Evolutionary conservation across 2,888 invertebrate genomes (phyloP).

Genomic region (Melikaiella ostensackeni): DNA sequence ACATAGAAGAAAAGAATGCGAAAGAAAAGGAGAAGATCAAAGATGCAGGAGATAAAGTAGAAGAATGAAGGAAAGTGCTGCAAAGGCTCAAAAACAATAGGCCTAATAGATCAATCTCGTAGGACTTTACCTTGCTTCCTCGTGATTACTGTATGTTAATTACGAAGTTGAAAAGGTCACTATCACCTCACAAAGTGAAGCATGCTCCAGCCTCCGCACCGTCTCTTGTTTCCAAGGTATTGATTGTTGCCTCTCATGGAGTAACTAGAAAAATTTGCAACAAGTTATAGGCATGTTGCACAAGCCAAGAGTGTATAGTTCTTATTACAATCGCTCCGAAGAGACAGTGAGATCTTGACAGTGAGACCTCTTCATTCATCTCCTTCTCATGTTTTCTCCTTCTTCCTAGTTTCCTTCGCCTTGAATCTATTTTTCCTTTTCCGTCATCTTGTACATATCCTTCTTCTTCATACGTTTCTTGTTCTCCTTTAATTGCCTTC

Average conservation of each 20-base stretch:
- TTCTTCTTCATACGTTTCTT: rapidly evolving
- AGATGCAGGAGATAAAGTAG: no score
- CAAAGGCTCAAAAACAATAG: no score
- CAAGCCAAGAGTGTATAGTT: conserved; percentile 2
- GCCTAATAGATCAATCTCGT: no score
- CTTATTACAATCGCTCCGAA: not conserved
- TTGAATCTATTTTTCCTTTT: no score
- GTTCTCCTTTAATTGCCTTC: no score
- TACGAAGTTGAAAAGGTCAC: conserved; percentile 19
- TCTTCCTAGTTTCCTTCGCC: no score
- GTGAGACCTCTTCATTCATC: not conserved
- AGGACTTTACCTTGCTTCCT: not conserved
- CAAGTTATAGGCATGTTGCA: conserved; percentile 53
- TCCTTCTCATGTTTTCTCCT: no score
- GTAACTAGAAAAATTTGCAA: conserved; percentile 58
- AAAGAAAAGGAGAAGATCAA: no score
- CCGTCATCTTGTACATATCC: no score
- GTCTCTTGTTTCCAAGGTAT: conserved; percentile 30
- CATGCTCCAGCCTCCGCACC: not conserved
- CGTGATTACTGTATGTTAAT: conserved; percentile 28
- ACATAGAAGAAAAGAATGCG: no score
- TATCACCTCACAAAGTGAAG: not conserved
- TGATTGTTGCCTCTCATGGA: conserved; percentile 36
- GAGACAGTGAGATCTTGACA: conserved; percentile 15
- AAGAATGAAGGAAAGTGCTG: no score